These are phyloP conservation scores for Octodon degus DNA, from an alignment of 2,113 vertebrate genomes.

Conservation along the genomic window DNA sequence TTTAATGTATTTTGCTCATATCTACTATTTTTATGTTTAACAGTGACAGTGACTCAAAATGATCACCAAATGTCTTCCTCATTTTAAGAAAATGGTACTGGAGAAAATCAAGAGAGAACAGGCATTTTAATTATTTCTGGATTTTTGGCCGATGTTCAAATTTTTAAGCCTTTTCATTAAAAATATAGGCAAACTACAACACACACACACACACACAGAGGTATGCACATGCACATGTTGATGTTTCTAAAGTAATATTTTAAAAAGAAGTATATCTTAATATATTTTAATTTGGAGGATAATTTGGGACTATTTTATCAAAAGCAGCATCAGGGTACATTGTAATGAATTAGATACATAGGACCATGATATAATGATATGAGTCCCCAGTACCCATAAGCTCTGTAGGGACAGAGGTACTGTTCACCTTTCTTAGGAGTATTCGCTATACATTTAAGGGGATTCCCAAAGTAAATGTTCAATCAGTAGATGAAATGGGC, in stretches of 20 bases:
- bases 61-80: background rate
- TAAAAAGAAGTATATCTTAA: background rate
- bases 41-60: background rate
- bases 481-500: background rate
- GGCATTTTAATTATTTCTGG: background rate
- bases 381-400: background rate
- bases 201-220: background rate
- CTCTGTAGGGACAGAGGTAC: background rate
- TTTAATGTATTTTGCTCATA: background rate
- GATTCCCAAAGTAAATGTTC: background rate
- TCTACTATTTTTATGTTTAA: background rate
- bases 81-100: background rate
- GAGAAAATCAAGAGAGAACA: background rate
- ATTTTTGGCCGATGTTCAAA: background rate
- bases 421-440: background rate
- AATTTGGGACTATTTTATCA: background rate
- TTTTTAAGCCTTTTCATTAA: background rate
- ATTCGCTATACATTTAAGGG: background rate
- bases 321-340: background rate
- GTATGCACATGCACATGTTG: background rate
- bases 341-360: background rate
- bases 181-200: slow-evolving; percentile 37
- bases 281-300: background rate
- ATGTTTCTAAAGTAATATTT: background rate
- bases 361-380: background rate